Evolutionary conservation across 2,888 invertebrate genomes (phyloP).

Genomic region (Dolomedes plantarius): DNA sequence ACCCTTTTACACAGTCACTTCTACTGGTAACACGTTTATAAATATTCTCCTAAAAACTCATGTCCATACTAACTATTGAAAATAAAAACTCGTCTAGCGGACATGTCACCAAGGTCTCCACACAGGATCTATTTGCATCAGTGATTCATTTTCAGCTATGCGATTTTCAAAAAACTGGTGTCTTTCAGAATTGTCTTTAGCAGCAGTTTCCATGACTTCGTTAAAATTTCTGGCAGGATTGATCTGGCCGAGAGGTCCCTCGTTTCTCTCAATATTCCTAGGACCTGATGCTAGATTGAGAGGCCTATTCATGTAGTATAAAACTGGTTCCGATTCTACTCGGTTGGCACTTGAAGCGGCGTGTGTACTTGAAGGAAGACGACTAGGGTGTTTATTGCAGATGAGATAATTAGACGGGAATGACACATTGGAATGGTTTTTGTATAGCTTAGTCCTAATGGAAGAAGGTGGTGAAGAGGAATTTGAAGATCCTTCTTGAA

Average conservation of each 20-base stretch:
- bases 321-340: neutral
- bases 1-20: too few species aligned
- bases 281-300: slow-evolving; percentile 10
- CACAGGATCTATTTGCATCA: slow-evolving; percentile 5
- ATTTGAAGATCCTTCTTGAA: slow-evolving; percentile 7
- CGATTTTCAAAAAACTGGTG: neutral
- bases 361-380: neutral
- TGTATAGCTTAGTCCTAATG: neutral
- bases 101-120: slow-evolving; percentile 44
- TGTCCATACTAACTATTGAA: too few species aligned
- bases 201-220: neutral
- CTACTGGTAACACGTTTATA: too few species aligned
- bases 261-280: neutral
- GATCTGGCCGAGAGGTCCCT: neutral
- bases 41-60: too few species aligned
- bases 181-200: neutral
- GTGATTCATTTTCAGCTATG: neutral
- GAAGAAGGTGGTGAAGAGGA: neutral
- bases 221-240: too few species aligned
- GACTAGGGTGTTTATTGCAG: neutral
- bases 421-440: neutral
- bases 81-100: too few species aligned
- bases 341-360: neutral
- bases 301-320: neutral
- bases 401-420: neutral